Evolutionary conservation across 1,140 invertebrate genomes (phyloP).

Genomic region (Drosophila lini): DNA sequence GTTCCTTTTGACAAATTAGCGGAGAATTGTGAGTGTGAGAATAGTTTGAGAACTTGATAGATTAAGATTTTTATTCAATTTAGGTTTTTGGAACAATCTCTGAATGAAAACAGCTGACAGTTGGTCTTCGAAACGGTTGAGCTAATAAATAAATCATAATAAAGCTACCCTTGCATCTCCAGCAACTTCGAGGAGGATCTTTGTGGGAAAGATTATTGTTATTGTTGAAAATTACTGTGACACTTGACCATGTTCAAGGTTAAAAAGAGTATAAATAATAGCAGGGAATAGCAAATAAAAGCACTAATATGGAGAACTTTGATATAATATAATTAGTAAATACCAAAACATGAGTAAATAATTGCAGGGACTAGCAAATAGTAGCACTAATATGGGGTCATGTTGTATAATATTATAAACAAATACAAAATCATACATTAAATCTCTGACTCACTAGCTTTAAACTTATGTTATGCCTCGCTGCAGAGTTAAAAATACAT

Average conservation of each 20-base stretch:
- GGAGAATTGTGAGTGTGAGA: constrained; percentile 10
- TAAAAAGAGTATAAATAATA: constrained; percentile 2
- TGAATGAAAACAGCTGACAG: constrained; percentile 50
- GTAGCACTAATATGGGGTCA: neutral
- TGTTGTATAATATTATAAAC: neutral
- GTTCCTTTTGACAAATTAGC: constrained; percentile 18
- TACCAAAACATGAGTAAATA: constrained; percentile 1
- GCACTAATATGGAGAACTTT: neutral
- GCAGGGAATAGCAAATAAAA: neutral
- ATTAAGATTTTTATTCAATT: neutral
- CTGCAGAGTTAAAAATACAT: neutral
- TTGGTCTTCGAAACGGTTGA: constrained; percentile 13
- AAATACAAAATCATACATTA: neutral
- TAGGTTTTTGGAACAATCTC: neutral
- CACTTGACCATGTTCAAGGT: constrained; percentile 16
- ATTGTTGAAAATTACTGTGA: constrained; percentile 1
- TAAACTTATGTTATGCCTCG: neutral
- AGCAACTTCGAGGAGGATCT: neutral
- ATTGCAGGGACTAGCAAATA: neutral
- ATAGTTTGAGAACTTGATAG: neutral
- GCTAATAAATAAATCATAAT: constrained; percentile 11
- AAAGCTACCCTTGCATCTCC: neutral
- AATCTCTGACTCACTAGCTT: neutral
- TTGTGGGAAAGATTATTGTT: neutral
- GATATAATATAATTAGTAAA: neutral